Percentiles rank a stretch among this genome's conserved stretches.
Evolutionary conservation across 2,113 vertebrate genomes (phyloP).

Genomic region (Poecilia latipinna): DNA sequence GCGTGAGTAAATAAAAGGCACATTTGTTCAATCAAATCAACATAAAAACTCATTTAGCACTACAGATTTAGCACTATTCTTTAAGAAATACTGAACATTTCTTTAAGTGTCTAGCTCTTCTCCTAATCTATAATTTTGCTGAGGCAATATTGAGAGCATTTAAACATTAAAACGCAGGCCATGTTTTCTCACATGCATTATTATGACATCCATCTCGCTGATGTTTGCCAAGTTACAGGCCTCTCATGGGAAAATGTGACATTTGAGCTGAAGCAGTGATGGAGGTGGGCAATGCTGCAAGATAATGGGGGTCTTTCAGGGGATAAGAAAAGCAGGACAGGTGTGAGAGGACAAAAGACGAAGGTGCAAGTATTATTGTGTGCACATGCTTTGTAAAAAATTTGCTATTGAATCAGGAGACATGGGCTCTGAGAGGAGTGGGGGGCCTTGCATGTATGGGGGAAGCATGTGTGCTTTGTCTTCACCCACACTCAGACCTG

Average conservation of each 20-base stretch:
- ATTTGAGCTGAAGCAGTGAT: constrained; percentile 28
- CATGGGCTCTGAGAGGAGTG: constrained; percentile 17
- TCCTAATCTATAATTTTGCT: background rate
- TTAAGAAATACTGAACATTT: background rate
- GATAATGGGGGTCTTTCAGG: constrained; percentile 16
- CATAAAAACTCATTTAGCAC: background rate
- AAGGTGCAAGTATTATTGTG: constrained; percentile 10
- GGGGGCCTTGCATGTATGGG: constrained; percentile 43
- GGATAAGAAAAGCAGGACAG: constrained; percentile 8
- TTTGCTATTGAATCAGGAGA: constrained; percentile 40
- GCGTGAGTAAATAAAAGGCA: background rate
- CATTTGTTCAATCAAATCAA: background rate
- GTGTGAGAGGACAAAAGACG: constrained; percentile 5
- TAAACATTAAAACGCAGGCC: background rate
- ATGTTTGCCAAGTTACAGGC: constrained; percentile 7
- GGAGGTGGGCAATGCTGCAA: constrained; percentile 20
- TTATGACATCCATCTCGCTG: background rate
- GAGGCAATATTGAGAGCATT: background rate
- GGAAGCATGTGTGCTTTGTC: constrained; percentile 60
- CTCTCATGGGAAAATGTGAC: constrained; percentile 26
- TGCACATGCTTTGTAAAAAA: background rate
- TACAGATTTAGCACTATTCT: background rate
- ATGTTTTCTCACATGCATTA: constrained; percentile 14
- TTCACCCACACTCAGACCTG: constrained; percentile 65
- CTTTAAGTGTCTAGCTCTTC: background rate